These are phyloP conservation scores for Amorpha juglandis DNA, from an alignment of 2,888 invertebrate genomes.

Conservation along the genomic window DNA sequence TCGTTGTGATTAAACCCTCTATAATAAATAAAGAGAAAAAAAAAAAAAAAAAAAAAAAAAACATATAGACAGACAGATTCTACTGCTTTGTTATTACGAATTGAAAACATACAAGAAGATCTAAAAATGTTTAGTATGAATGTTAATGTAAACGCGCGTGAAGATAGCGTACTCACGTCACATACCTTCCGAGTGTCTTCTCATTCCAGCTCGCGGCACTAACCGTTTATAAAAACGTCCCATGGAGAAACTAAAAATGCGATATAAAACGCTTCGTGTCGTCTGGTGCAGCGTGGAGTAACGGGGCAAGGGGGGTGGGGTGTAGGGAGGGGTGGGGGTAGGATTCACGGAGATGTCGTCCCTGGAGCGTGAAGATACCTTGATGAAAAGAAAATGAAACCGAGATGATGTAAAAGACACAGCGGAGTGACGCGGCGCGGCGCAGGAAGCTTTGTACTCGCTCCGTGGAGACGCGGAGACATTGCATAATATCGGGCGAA, in stretches of 20 bases:
- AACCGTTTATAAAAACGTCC: not conserved
- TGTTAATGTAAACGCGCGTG: not conserved
- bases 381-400: slow-evolving; percentile 77
- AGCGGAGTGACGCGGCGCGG: not conserved
- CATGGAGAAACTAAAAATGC: slow-evolving; percentile 45
- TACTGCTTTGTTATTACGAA: too few relatives aligned
- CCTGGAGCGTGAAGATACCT: slow-evolving; percentile 68
- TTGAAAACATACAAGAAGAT: too few relatives aligned
- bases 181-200: not conserved
- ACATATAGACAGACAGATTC: too few relatives aligned
- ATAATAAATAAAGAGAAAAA: too few relatives aligned
- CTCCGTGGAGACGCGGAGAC: not conserved
- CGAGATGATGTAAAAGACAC: slow-evolving; percentile 38
- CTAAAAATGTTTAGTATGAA: not conserved
- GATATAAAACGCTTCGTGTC: slow-evolving; percentile 52
- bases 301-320: slow-evolving; percentile 28
- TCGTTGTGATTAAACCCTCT: too few relatives aligned
- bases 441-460: not conserved
- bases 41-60: too few relatives aligned
- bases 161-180: not conserved
- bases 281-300: slow-evolving; percentile 34
- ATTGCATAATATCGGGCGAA: not conserved
- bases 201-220: slow-evolving; percentile 2
- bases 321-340: slow-evolving; percentile 16
- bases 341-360: slow-evolving; percentile 50